These are phyloP conservation scores for Channa maculata DNA, from an alignment of 2,113 vertebrate species.

Conservation along the genomic window DNA sequence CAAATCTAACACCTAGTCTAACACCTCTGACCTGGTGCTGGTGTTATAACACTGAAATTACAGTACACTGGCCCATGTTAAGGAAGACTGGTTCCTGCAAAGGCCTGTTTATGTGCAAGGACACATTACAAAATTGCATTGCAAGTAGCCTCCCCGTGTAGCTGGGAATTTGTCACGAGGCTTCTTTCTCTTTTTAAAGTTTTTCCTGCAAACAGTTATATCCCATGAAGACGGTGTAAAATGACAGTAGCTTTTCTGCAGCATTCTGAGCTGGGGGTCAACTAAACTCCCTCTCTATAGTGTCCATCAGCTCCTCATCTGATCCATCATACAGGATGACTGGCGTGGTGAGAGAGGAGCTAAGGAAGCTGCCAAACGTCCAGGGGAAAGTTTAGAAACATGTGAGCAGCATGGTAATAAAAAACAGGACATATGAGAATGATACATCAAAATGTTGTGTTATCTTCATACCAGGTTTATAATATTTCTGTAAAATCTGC, in stretches of 20 bases:
- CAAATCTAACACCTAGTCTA: no score
- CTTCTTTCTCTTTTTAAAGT: constrained; percentile 10
- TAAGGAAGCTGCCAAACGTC: constrained; percentile 54
- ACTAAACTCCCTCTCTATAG: constrained; percentile 83
- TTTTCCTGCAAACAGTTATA: not conserved
- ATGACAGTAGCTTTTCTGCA: not conserved
- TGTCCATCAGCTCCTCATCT: constrained; percentile 85
- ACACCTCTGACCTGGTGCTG: no score
- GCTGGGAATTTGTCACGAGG: constrained; percentile 41
- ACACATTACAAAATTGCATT: no score
- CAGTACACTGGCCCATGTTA: not conserved
- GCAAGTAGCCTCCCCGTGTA: not conserved
- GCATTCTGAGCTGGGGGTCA: constrained; percentile 57
- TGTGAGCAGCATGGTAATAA: constrained; percentile 4
- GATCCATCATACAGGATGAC: constrained; percentile 78
- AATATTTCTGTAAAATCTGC: no score
- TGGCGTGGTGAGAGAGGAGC: constrained; percentile 57
- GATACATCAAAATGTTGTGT: no score
- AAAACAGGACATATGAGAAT: not conserved
- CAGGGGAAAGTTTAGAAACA: constrained; percentile 53
- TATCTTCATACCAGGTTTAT: no score
- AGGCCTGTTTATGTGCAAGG: no score
- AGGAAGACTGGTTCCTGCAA: not conserved
- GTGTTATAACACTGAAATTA: constrained; percentile 34
- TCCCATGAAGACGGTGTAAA: not conserved